Conservation (phyloP, 2,113 vertebrate genomes). For the Coturnix japonica region DNA sequence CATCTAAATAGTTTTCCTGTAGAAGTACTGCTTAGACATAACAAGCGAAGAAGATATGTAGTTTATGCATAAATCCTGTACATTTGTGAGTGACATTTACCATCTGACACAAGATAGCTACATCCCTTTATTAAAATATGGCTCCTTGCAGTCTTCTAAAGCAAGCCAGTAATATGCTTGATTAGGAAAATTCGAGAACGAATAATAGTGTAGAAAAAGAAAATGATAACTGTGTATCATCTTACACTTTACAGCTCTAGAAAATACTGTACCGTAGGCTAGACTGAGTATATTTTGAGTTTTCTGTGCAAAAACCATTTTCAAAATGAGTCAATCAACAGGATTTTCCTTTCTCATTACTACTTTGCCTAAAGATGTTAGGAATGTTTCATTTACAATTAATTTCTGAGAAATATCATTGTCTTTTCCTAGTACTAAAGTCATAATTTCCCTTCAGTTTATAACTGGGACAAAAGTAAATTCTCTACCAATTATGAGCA, state of each 20-base stretch:
- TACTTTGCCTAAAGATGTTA: constrained; percentile 75
- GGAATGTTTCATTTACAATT: constrained; percentile 74
- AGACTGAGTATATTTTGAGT: constrained; percentile 69
- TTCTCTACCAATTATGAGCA: constrained; percentile 28
- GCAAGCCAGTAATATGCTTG: constrained; percentile 67
- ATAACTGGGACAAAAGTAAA: constrained; percentile 56
- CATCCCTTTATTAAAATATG: constrained; percentile 71
- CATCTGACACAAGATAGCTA: constrained; percentile 72
- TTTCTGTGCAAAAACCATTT: constrained; percentile 76
- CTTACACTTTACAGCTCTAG: constrained; percentile 75
- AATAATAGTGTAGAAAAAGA: constrained; percentile 71
- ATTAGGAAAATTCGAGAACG: constrained; percentile 79
- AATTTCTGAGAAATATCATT: constrained; percentile 74
- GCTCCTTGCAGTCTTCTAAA: constrained; percentile 67
- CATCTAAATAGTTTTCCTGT: constrained; percentile 60
- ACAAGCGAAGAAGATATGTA: constrained; percentile 38
- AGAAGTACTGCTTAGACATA: constrained; percentile 51
- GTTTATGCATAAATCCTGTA: constrained; percentile 60
- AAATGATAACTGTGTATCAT: constrained; percentile 76
- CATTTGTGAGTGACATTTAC: constrained; percentile 69
- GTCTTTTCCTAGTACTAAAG: constrained; percentile 56
- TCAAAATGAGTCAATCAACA: constrained; percentile 78
- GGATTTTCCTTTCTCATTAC: constrained; percentile 75
- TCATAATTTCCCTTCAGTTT: constrained; percentile 65
- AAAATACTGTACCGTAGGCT: constrained; percentile 82